phyloP scores from a whole-genome alignment of 1,140 invertebrate species.

The Drosophila ercepeae region DNA sequence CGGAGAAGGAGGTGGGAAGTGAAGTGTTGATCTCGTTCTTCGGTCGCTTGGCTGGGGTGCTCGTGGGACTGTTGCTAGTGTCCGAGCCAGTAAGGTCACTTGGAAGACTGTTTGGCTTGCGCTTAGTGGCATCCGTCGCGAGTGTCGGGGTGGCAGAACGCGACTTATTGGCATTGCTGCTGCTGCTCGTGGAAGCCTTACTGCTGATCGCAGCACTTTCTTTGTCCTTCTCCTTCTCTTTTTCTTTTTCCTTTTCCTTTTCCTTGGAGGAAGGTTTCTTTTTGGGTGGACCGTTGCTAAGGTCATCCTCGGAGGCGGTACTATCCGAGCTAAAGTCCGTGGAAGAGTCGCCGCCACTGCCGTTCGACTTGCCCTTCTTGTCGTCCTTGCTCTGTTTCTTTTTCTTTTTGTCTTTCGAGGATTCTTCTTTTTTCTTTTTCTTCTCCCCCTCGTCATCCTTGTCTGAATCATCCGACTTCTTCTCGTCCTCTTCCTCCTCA shows the following conservation, averaged over 20 bases:
- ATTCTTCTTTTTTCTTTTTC: conserved; percentile 87
- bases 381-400: conserved; percentile 86
- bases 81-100: conserved; percentile 84
- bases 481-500: conserved; percentile 93
- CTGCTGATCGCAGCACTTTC: conserved; percentile 47
- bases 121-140: conserved; percentile 77
- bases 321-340: conserved; percentile 91
- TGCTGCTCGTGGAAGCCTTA: conserved; percentile 57
- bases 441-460: conserved; percentile 85
- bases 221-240: conserved; percentile 59
- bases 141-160: conserved; percentile 87
- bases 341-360: conserved; percentile 85
- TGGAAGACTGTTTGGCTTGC: conserved; percentile 84
- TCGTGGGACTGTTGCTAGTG: conserved; percentile 81
- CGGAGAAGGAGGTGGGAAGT: conserved; percentile 75
- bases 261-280: conserved; percentile 74
- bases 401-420: conserved; percentile 86
- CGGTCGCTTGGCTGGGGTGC: conserved; percentile 86
- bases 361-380: conserved; percentile 85
- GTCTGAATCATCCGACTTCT: conserved; percentile 87
- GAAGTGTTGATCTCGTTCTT: conserved; percentile 85
- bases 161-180: conserved; percentile 85
- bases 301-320: conserved; percentile 87
- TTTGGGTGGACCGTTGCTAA: conserved; percentile 79
- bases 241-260: conserved; percentile 66